These are phyloP conservation scores for Scaptomyza montana DNA, from an alignment of 1,140 invertebrate species.

Conservation along the genomic window DNA sequence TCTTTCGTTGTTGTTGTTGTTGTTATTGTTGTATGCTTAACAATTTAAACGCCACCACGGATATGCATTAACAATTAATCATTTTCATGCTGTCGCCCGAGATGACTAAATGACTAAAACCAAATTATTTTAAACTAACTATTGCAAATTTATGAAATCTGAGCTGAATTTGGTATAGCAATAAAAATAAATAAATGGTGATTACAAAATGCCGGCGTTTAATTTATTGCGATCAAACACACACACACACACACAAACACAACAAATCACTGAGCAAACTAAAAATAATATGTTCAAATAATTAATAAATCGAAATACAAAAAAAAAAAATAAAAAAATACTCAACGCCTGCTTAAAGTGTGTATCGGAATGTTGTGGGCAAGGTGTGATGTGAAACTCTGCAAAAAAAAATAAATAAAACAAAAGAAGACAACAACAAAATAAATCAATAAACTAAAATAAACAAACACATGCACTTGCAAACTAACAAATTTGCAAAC, in stretches of 20 bases:
- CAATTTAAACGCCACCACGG: conserved; percentile 38
- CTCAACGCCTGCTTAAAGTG: conserved; percentile 50
- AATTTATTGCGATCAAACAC: conserved; percentile 28
- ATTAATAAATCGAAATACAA: conserved; percentile 5
- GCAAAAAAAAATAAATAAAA: conserved; percentile 16
- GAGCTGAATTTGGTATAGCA: conserved; percentile 18
- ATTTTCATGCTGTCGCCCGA: conserved; percentile 41
- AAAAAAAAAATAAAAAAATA: not conserved
- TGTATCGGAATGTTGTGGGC: conserved; percentile 40
- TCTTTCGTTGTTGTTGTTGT: not conserved
- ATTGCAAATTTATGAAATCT: conserved; percentile 25
- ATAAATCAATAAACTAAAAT: conserved; percentile 70
- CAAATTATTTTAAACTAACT: conserved; percentile 34
- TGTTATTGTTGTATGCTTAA: conserved; percentile 53
- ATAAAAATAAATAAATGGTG: conserved; percentile 6
- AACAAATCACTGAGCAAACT: conserved; percentile 22
- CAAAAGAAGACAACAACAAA: no score
- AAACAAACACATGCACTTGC: conserved; percentile 65
- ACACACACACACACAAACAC: conserved; percentile 15
- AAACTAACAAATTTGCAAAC: conserved; percentile 41
- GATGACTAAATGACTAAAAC: conserved; percentile 32
- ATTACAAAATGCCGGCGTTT: conserved; percentile 24
- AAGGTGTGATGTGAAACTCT: conserved; percentile 43
- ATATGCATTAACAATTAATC: conserved; percentile 46
- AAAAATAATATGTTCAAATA: conserved; percentile 35